Conservation (phyloP, 2,797 vertebrate genomes). For the Perodicticus potto region DNA sequence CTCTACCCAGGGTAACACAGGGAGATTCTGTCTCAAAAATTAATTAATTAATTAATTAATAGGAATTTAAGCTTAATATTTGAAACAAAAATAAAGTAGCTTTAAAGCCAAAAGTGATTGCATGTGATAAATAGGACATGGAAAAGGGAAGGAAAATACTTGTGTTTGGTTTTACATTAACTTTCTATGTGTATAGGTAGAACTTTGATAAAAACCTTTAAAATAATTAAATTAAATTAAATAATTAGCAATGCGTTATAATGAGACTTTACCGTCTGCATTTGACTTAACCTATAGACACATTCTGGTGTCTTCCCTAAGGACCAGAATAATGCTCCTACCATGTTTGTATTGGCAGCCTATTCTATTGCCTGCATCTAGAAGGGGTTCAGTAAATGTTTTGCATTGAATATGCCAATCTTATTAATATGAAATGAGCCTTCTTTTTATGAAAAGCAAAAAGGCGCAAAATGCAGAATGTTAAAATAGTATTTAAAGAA, state of each 20-base stretch:
- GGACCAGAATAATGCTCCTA: not conserved
- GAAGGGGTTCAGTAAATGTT: not conserved
- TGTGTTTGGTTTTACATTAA: not conserved
- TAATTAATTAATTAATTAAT: not conserved
- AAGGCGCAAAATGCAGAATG: not conserved
- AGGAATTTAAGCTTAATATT: not conserved
- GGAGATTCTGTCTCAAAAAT: too few relatives aligned
- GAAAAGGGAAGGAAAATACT: too few relatives aligned
- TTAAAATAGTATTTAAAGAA: not conserved
- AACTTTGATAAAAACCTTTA: not conserved
- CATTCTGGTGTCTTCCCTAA: too few relatives aligned
- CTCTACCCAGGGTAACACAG: too few relatives aligned
- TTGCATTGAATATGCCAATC: not conserved
- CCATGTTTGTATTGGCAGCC: not conserved
- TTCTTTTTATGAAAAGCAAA: conserved; percentile 2
- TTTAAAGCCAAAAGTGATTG: not conserved
- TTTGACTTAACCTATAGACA: not conserved
- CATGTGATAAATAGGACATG: not conserved
- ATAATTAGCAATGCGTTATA: not conserved
- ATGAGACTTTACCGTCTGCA: not conserved
- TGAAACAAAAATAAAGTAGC: not conserved
- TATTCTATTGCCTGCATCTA: not conserved
- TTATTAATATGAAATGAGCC: not conserved
- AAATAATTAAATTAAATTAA: not conserved
- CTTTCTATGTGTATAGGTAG: not conserved